Evolutionary conservation across 64 coral and sea anemone genomes (phyloP).

Genomic region (Montipora sp.): DNA sequence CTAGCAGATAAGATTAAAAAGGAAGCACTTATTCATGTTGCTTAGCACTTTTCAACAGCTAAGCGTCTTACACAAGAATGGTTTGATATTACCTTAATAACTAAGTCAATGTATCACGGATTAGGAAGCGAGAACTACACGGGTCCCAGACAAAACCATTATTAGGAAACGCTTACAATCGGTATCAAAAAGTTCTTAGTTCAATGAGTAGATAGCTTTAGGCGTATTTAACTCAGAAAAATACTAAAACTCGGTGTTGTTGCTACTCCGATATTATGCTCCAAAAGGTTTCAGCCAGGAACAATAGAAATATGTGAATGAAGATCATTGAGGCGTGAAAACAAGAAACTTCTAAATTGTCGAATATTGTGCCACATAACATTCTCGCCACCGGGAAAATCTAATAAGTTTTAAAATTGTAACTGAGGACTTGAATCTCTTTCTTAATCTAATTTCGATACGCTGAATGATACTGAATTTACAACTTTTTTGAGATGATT

Average conservation of each 20-base stretch:
- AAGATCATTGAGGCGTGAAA: conserved; percentile 17
- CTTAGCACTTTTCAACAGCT: conserved; percentile 53
- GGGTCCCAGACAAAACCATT: conserved; percentile 87
- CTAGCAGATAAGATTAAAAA: conserved; percentile 52
- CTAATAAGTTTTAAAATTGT: conserved; percentile 3
- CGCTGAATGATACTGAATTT: background rate
- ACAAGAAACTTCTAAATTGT: background rate
- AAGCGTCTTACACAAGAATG: conserved; percentile 52
- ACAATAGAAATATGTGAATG: conserved; percentile 79
- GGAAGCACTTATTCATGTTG: conserved; percentile 57
- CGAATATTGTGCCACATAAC: conserved; percentile 25
- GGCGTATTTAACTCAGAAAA: conserved; percentile 72
- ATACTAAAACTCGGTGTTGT: conserved; percentile 53
- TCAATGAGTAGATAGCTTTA: conserved; percentile 90
- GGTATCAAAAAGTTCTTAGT: conserved; percentile 92
- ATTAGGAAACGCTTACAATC: conserved; percentile 89
- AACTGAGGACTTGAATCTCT: background rate
- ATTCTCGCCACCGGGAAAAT: background rate
- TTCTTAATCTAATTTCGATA: conserved; percentile 23
- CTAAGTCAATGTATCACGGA: conserved; percentile 80
- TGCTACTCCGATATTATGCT: conserved; percentile 5
- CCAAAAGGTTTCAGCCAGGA: conserved; percentile 26
- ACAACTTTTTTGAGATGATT: conserved; percentile 9
- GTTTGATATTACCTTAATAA: conserved; percentile 84
- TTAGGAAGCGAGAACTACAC: conserved; percentile 92